Percentiles rank a stretch among this genome's conserved stretches.
Conservation (phyloP, 2,888 invertebrate species). For the Idaea dimidiata region DNA sequence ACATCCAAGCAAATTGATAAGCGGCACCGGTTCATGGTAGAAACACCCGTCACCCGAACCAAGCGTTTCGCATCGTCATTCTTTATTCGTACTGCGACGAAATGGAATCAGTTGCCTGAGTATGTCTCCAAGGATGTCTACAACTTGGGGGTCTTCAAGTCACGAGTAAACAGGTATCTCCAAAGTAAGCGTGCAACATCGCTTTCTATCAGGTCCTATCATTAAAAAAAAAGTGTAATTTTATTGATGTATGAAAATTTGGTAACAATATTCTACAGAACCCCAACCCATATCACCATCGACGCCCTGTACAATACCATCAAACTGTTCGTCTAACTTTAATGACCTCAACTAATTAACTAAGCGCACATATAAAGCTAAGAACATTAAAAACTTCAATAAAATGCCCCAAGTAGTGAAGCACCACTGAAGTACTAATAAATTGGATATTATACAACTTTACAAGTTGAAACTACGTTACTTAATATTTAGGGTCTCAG, state of each 20-base stretch:
- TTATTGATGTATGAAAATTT: not conserved
- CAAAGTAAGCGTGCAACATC: too few species aligned
- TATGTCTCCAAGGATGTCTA: too few species aligned
- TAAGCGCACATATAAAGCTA: constrained; percentile 54
- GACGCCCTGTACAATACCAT: constrained; percentile 34
- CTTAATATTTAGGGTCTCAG: not conserved
- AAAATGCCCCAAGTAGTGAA: constrained; percentile 37
- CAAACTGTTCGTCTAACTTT: constrained; percentile 50
- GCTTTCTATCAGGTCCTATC: too few species aligned
- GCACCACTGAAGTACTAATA: constrained; percentile 47
- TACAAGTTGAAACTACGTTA: constrained; percentile 20
- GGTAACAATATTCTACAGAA: constrained; percentile 18
- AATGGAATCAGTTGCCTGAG: too few species aligned
- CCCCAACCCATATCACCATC: constrained; percentile 13
- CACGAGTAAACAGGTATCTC: too few species aligned
- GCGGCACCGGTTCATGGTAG: too few species aligned
- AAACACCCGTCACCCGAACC: too few species aligned
- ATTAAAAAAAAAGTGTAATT: not conserved
- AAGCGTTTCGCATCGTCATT: too few species aligned
- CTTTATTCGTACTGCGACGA: too few species aligned
- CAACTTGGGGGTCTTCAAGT: too few species aligned
- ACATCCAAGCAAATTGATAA: too few species aligned
- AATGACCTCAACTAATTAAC: constrained; percentile 70
- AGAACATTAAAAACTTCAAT: constrained; percentile 66
- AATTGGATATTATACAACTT: constrained; percentile 54